A percentile compares a stretch with the other conserved stretches of the same genome.
Conservation (phyloP, 2,888 invertebrate genomes). For the Diachrysia chrysitis region DNA sequence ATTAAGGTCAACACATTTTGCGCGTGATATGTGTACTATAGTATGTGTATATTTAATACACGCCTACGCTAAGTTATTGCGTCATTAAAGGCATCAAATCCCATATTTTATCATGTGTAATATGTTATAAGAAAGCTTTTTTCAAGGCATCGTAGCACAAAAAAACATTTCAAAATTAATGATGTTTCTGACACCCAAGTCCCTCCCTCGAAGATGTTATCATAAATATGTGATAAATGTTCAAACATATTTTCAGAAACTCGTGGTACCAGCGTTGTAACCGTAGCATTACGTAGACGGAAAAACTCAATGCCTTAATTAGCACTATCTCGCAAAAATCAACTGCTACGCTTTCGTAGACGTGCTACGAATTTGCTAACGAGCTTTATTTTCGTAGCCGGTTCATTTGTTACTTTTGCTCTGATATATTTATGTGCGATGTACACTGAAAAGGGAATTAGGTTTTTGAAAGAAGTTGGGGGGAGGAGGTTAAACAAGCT, state of each 20-base stretch:
- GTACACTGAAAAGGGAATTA: constrained; percentile 21
- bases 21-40: not conserved
- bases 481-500: constrained; percentile 11
- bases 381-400: constrained; percentile 39
- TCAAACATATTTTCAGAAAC: constrained; percentile 11
- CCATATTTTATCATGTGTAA: not conserved
- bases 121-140: not conserved
- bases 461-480: constrained; percentile 8
- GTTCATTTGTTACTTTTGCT: constrained; percentile 29
- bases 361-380: constrained; percentile 55
- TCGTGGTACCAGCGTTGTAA: constrained; percentile 8
- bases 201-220: constrained; percentile 1
- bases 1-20: constrained; percentile 4
- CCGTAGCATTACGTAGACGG: constrained; percentile 28
- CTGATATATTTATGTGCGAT: constrained; percentile 34
- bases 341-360: constrained; percentile 59
- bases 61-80: constrained; percentile 1
- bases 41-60: not conserved
- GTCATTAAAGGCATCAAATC: not conserved
- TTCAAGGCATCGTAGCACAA: not conserved
- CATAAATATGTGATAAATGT: not conserved
- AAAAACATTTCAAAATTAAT: constrained; percentile 7
- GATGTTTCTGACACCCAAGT: not conserved
- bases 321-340: constrained; percentile 50
- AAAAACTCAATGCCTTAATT: constrained; percentile 35